Evolutionary conservation across 2,888 invertebrate genomes (phyloP), one percentile per base, ranked within the genome.

Genomic region (Caenorhabditis wallacei): DNA sequence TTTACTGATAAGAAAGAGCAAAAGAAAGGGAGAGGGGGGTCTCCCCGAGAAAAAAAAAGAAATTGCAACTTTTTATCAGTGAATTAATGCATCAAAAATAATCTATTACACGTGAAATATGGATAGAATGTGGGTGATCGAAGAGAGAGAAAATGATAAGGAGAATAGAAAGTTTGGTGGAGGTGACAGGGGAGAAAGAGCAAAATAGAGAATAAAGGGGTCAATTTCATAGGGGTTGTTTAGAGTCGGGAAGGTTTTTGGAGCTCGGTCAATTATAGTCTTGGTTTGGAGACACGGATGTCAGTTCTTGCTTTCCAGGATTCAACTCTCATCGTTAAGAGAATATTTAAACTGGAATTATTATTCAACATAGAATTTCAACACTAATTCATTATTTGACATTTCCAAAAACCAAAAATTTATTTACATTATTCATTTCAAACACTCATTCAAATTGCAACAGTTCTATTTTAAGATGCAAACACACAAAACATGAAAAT

Each of bases 101-200:
- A 74, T 66, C 66, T 68, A 46, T 75, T 51, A 75, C 75, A 68
- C 66, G 75, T 68, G 66, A 68, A 75, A 75, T 57, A 75, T 66
- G 75, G 57, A 8, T 56, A 64, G 66, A 75, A 68, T 75, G 48
- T 35, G 37, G 48, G 35, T 75, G 75, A 68, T 68, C 59, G 57
- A 75, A 57, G 74, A 66, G 35, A 48, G 53, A n/a, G n/a, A n/a
- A 30, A 26, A 24, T 56, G 70, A 57, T 48, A 71, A 59, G 46
- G 22, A n/a, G 13, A 40, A 13, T 4, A 40, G 10, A 40, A 40
- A 40, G 11, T 40, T n/a, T n/a, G n/a, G 30, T 22, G 51, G 30
- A 43, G 54, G 37, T 2, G n/a, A 48, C 20, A 10, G 3, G 26
- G 20, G 18, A 30, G n/a, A 51, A 24, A 37, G 51, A 43, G 46